Conservation (phyloP, 2,888 invertebrate species). For the Phytoseiulus persimilis region DNA sequence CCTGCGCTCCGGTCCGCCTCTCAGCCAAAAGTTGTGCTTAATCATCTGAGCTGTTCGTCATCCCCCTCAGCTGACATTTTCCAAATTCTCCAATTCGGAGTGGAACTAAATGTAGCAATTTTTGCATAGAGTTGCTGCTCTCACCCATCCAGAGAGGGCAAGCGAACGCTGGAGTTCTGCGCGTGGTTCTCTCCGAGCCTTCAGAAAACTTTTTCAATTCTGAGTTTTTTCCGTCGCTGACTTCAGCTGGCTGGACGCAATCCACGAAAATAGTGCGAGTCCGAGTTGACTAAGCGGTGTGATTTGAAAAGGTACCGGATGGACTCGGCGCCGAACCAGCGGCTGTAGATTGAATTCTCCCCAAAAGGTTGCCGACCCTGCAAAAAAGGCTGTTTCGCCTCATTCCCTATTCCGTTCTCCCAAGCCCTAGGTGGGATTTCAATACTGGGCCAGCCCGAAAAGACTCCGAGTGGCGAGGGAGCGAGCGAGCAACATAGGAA, state of each 20-base stretch:
- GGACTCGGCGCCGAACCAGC: background rate
- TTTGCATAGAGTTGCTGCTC: background rate
- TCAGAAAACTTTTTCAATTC: background rate
- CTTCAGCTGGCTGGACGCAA: background rate
- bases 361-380: constrained; percentile 1
- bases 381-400: constrained; percentile 5
- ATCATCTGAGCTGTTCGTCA: constrained; percentile 5
- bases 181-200: background rate
- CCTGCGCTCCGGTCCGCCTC: background rate
- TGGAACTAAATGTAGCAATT: constrained; percentile 5
- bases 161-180: background rate
- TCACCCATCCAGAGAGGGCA: background rate
- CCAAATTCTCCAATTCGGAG: background rate
- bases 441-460: background rate
- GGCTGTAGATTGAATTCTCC: background rate
- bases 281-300: background rate
- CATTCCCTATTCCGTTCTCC: background rate
- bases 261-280: background rate
- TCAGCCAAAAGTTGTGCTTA: background rate
- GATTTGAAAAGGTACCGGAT: background rate
- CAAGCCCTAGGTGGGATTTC: background rate
- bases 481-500: background rate
- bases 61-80: background rate
- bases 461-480: background rate
- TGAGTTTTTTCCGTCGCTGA: background rate